Evolutionary conservation across 1,140 invertebrate species (phyloP).

Genomic region (Drosophila funebris): DNA sequence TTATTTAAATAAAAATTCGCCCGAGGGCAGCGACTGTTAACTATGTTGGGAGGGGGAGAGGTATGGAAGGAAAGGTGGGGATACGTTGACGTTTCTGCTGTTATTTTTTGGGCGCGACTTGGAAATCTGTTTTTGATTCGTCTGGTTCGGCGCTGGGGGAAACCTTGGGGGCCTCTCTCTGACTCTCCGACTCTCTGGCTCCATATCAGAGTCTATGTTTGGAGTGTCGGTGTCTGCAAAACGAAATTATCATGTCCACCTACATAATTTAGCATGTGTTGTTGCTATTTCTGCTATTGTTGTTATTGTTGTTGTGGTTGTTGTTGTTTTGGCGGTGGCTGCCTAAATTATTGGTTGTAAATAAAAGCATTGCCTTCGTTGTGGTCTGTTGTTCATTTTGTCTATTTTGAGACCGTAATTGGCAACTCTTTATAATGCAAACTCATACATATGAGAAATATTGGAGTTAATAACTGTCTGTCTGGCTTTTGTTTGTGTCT

Average conservation of each 20-base stretch:
- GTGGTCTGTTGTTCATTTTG: constrained; percentile 56
- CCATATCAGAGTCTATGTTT: neutral
- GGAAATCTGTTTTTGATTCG: constrained; percentile 40
- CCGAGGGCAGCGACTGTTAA: constrained; percentile 35
- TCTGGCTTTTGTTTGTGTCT: neutral
- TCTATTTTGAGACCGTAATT: constrained; percentile 69
- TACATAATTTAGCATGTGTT: constrained; percentile 75
- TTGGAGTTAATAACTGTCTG: constrained; percentile 32
- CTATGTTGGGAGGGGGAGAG: neutral
- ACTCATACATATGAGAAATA: neutral
- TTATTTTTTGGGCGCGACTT: constrained; percentile 67
- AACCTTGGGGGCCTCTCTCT: constrained; percentile 32
- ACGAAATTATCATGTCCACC: constrained; percentile 77
- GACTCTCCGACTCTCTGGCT: neutral
- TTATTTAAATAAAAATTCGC: constrained; percentile 73
- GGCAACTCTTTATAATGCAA: constrained; percentile 35
- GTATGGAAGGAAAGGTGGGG: neutral
- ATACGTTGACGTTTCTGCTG: constrained; percentile 45
- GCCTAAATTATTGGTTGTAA: constrained; percentile 77
- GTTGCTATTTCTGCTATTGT: constrained; percentile 49
- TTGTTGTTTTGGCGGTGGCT: constrained; percentile 18
- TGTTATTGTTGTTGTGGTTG: constrained; percentile 32
- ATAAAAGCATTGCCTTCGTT: constrained; percentile 55
- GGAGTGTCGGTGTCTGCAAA: constrained; percentile 55
- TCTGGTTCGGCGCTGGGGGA: constrained; percentile 17